These are phyloP conservation scores for Amphilophus citrinellus DNA, from an alignment of 2,113 vertebrate species.

Conservation along the genomic window DNA sequence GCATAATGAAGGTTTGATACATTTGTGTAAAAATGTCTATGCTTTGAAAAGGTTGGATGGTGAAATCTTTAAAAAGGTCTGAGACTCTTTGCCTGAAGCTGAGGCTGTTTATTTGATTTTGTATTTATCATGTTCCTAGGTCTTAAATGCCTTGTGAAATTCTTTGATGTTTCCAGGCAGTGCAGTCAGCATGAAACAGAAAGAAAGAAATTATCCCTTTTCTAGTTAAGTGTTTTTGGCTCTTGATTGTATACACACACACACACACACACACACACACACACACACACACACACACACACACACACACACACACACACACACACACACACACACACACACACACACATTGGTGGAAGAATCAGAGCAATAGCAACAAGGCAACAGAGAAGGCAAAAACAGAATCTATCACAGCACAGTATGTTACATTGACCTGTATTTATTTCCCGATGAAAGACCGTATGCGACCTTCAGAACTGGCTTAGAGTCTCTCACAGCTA, in stretches of 20 bases:
- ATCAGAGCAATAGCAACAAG: no score
- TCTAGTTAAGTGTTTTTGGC: constrained; percentile 72
- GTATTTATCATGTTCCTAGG: constrained; percentile 59
- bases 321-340: not conserved
- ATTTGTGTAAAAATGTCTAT: not conserved
- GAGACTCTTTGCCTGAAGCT: constrained; percentile 22
- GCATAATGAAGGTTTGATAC: not conserved
- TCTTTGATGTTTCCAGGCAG: constrained; percentile 67
- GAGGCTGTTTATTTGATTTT: constrained; percentile 60
- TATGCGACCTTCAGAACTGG: no score
- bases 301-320: not conserved
- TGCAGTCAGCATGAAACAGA: constrained; percentile 73
- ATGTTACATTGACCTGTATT: not conserved
- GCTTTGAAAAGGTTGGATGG: constrained; percentile 24
- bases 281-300: not conserved
- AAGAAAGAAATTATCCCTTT: constrained; percentile 77
- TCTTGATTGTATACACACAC: constrained; percentile 31
- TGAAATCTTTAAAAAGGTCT: constrained; percentile 40
- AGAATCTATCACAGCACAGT: not conserved
- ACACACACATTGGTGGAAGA: no score
- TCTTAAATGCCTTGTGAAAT: constrained; percentile 63
- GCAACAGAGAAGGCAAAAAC: not conserved
- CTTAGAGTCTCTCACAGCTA: no score
- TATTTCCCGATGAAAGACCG: no score
- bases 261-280: not conserved